phyloP scores from a whole-genome alignment of 2,888 invertebrate genomes.

The Watsonalla binaria region DNA sequence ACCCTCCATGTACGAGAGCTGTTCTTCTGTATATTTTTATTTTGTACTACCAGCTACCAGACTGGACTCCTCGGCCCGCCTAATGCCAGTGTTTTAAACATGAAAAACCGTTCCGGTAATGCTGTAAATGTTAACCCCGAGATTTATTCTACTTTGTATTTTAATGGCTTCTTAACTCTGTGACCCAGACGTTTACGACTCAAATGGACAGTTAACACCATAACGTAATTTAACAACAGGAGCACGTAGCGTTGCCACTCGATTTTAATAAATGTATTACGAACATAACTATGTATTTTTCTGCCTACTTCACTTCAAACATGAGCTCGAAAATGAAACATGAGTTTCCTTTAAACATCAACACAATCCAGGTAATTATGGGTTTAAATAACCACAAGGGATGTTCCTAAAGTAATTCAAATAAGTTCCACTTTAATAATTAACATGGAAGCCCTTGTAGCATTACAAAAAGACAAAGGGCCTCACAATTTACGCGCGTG shows the following conservation, averaged over 20 bases:
- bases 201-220: constrained; percentile 11
- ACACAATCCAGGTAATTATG: constrained; percentile 3
- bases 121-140: constrained; percentile 62
- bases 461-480: constrained; percentile 63
- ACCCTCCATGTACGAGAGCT: no score
- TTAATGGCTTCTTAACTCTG: constrained; percentile 40
- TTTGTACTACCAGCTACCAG: constrained; percentile 18
- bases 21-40: no score
- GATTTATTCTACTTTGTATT: constrained; percentile 54
- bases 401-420: constrained; percentile 39
- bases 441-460: constrained; percentile 46
- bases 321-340: not conserved
- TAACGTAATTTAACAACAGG: not conserved
- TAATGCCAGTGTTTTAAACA: constrained; percentile 72
- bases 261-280: no score
- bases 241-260: no score
- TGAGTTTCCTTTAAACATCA: no score
- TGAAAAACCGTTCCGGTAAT: constrained; percentile 74
- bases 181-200: constrained; percentile 25
- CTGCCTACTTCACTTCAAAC: not conserved
- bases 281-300: no score
- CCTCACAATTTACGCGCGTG: constrained; percentile 58
- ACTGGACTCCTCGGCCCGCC: constrained; percentile 55
- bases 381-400: constrained; percentile 4
- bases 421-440: constrained; percentile 59